phyloP scores from a whole-genome alignment of 2,113 vertebrate genomes.

The Cathartes aura region DNA sequence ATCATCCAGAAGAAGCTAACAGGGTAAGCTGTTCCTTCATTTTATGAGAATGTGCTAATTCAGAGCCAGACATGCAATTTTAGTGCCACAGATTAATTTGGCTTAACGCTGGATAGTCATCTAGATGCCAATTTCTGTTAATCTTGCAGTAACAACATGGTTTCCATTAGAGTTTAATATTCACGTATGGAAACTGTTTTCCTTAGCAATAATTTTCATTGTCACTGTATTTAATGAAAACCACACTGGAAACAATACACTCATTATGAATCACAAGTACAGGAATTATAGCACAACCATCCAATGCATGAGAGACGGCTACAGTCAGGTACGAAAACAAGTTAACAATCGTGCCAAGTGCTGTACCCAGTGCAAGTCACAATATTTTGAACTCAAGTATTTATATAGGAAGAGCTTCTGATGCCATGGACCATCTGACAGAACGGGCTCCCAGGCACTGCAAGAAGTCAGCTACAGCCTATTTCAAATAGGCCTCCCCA shows the following conservation, averaged over 20 bases:
- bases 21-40: neutral
- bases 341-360: neutral
- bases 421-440: neutral
- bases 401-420: neutral
- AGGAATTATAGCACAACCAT: neutral
- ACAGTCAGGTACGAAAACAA: neutral
- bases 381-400: neutral
- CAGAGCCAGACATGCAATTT: neutral
- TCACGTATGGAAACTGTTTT: neutral
- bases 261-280: neutral
- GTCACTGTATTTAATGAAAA: constrained; percentile 46
- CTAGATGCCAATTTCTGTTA: neutral
- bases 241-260: neutral
- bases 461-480: neutral
- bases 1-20: neutral
- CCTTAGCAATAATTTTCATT: neutral
- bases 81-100: constrained; percentile 3
- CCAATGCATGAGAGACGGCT: neutral
- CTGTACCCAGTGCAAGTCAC: neutral
- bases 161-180: constrained; percentile 28
- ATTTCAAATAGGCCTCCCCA: neutral
- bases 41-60: neutral
- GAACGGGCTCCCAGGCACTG: neutral
- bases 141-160: neutral
- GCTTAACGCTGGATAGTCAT: neutral